Evolutionary conservation across 2,797 vertebrate genomes (phyloP), one percentile per base, ranked within the genome.

Genomic region (Decapterus maruadsi): DNA sequence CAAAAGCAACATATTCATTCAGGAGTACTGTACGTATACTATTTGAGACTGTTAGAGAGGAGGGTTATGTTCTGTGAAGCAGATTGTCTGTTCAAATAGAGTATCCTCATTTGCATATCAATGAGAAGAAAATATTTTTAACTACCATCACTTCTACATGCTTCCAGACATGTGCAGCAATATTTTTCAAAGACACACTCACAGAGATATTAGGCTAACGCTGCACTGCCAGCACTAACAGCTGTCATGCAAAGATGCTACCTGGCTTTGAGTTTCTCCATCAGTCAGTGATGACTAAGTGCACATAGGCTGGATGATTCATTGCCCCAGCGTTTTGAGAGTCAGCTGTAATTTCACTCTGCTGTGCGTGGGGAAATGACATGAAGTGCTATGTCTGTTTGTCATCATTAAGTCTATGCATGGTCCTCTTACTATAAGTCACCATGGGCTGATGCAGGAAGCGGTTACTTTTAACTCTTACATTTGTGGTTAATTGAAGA

Each of bases 401-500:
- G 71, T 77, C 74, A 84, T 77, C 53, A 64, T 82, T 8, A 66
- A 36, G 48, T 58, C 59, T 31, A 85, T 72, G 54, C 56, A 73
- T 20, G 16, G 16, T 71, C 31, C 2, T 78, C n/a, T 55, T 53
- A 17, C 55, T 71, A 4, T 59, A 51, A 60, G 42, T 22, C 19
- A 12, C 34, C n/a, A n/a, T 62, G 68, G 55, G 11, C 56, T 42
- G 62, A 82, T 7, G 4, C 68, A 77, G 68, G 78, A 86, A 87
- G 74, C 68, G 76, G 50, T 89, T 68, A 67, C 61, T 71, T 51
- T 77, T n/a, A 62, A 81, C 61, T 66, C 54, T 64, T 78, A 69
- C 59, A 78, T 61, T 72, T 81, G 80, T 83, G 77, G 78, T 88
- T 87, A 86, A 88, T 87, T 89, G 85, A 82, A 80, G 61, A 60